Percentiles rank a stretch among this genome's conserved stretches.
phyloP scores from a whole-genome alignment of 1,140 invertebrate genomes.

The Orius insidiosus region DNA sequence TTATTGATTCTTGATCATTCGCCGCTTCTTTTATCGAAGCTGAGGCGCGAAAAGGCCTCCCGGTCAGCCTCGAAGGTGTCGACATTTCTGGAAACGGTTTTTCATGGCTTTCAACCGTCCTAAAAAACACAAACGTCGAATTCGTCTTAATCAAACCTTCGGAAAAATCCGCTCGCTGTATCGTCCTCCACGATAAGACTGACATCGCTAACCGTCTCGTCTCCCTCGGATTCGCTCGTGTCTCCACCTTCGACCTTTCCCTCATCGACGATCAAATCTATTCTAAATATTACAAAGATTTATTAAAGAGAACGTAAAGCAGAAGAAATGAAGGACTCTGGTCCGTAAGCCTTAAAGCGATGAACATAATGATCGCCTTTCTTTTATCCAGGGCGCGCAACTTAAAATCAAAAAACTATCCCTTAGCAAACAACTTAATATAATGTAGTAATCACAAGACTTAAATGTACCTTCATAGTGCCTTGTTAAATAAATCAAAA shows the following conservation, averaged over 20 bases:
- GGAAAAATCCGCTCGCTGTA: constrained; percentile 15
- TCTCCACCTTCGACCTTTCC: constrained; percentile 9
- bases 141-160: constrained; percentile 13
- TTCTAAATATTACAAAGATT: constrained; percentile 15
- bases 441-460: no score
- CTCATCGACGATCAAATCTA: constrained; percentile 12
- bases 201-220: constrained; percentile 15
- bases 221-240: constrained; percentile 17
- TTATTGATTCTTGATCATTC: constrained; percentile 17
- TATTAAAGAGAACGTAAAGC: constrained; percentile 12
- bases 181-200: constrained; percentile 14
- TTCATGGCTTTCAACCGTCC: constrained; percentile 16
- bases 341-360: background rate
- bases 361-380: no score
- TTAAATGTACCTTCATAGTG: no score
- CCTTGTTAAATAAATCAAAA: no score
- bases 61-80: constrained; percentile 14
- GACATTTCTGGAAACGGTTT: constrained; percentile 14
- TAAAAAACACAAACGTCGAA: constrained; percentile 10
- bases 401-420: no score
- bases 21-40: constrained; percentile 9
- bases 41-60: constrained; percentile 3
- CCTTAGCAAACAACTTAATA: no score
- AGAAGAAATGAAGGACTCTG: constrained; percentile 14
- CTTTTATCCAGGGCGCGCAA: no score